phyloP scores from a whole-genome alignment of 1,140 invertebrate species.

The Eriocheir sinensis region DNA sequence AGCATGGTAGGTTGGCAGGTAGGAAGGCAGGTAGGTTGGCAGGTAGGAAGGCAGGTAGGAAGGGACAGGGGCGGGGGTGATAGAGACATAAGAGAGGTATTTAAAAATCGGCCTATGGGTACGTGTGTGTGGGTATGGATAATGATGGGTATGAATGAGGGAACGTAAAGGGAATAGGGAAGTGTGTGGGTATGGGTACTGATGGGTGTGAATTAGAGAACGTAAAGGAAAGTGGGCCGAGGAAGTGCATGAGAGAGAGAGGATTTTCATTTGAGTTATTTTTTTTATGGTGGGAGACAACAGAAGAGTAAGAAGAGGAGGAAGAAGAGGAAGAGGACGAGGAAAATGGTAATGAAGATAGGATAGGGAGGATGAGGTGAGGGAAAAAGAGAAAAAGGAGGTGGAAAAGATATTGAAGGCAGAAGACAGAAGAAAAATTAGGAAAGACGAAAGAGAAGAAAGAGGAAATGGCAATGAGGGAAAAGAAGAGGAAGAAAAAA shows the following conservation, averaged over 20 bases:
- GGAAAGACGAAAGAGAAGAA: neutral
- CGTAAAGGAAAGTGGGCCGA: no score
- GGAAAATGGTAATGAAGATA: neutral
- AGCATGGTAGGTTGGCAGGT: neutral
- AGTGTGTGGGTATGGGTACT: no score
- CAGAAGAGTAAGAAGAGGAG: neutral
- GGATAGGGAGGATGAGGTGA: neutral
- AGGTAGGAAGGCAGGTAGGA: neutral
- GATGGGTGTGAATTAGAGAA: no score
- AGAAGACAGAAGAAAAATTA: neutral
- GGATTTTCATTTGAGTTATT: no score
- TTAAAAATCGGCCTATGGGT: neutral
- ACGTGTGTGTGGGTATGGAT: neutral
- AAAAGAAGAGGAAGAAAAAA: neutral
- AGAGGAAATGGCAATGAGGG: neutral
- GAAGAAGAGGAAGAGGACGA: neutral
- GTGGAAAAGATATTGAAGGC: neutral
- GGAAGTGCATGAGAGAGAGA: no score
- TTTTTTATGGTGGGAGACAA: no score
- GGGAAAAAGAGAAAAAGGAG: conserved; percentile 15
- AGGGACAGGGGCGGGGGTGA: neutral
- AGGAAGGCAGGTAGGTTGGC: neutral
- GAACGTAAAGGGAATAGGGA: no score
- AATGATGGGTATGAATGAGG: neutral
- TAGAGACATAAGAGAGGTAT: neutral